Percentiles rank a stretch among this genome's conserved stretches.
phyloP scores from a whole-genome alignment of 92 coral and sea anemone genomes.

The Meandrina meandrites region DNA sequence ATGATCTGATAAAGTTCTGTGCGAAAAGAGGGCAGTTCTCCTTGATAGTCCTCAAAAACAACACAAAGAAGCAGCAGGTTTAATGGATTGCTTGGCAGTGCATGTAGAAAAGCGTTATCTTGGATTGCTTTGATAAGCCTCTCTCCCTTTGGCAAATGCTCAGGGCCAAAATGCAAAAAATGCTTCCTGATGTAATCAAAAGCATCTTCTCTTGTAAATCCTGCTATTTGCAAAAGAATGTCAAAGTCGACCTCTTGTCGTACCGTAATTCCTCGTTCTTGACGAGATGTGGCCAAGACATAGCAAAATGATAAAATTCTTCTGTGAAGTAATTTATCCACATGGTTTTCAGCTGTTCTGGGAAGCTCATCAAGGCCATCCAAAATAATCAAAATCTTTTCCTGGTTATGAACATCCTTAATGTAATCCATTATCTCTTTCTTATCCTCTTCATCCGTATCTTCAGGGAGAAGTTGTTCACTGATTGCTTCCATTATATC shows the following conservation, averaged over 20 bases:
- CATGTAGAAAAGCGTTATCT: neutral
- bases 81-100: neutral
- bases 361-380: conserved; percentile 9
- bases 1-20: neutral
- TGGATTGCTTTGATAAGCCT: neutral
- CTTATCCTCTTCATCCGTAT: neutral
- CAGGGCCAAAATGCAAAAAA: neutral
- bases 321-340: neutral
- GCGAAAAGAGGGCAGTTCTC: neutral
- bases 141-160: neutral
- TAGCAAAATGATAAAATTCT: neutral
- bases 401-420: neutral
- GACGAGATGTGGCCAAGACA: neutral
- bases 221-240: neutral
- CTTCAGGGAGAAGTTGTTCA: neutral
- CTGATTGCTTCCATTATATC: neutral
- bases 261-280: neutral
- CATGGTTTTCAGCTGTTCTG: neutral
- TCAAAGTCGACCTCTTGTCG: neutral
- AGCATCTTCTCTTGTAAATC: neutral
- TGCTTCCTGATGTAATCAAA: conserved; percentile 5
- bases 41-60: neutral
- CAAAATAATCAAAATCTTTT: neutral
- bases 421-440: neutral
- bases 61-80: neutral